phyloP scores from a whole-genome alignment of 2,888 invertebrate genomes.

The Ecdyonurus torrentis region DNA sequence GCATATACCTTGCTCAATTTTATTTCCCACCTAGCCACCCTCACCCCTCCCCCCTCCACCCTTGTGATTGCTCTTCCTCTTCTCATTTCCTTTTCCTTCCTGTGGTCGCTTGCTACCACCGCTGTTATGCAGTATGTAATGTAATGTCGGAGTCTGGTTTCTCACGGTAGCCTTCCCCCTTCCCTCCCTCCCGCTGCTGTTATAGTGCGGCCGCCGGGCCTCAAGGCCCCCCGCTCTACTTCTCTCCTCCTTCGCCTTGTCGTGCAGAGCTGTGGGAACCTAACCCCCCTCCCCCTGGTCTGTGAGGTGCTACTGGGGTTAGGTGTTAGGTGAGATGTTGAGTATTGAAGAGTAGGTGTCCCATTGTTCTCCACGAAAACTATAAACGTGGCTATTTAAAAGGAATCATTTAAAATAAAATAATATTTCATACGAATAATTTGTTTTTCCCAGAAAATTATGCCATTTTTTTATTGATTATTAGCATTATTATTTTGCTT shows the following conservation, averaged over 20 bases:
- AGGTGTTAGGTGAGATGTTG: no score
- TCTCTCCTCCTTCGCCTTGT: neutral
- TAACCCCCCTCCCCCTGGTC: neutral
- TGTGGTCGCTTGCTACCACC: neutral
- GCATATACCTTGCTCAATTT: no score
- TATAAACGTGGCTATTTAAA: no score
- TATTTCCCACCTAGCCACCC: no score
- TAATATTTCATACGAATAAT: no score
- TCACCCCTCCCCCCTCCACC: neutral
- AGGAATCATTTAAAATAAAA: no score
- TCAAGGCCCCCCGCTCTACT: neutral
- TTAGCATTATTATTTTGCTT: no score
- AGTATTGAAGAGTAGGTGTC: no score
- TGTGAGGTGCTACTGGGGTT: neutral
- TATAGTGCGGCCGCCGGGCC: neutral
- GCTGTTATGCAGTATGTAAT: neutral
- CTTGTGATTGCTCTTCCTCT: neutral
- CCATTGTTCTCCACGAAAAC: no score
- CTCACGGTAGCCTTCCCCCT: conserved; percentile 1
- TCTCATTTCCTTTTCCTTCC: neutral
- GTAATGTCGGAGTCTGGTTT: neutral
- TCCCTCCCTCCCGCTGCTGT: neutral
- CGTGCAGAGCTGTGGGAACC: neutral
- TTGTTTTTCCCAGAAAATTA: no score
- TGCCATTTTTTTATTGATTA: no score